Evolutionary conservation across 2,888 invertebrate genomes (phyloP), one percentile per base, ranked within the genome.

Genomic region (Pecten maximus): DNA sequence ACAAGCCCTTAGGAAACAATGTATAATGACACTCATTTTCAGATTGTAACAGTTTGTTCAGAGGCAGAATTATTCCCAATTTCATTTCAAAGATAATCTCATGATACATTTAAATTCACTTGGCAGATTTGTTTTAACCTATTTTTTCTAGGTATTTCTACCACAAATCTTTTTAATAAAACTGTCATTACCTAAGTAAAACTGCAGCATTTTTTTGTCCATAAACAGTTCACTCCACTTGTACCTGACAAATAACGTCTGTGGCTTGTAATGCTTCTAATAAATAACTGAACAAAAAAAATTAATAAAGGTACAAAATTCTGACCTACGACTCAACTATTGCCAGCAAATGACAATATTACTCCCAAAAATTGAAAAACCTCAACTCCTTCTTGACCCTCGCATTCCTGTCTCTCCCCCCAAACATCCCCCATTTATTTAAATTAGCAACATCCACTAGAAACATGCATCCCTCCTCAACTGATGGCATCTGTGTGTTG

Each of bases 401-500:
- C 74, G 28, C 74, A 74, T 74, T 74, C 74, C 74, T 10, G 6
- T 28, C 74, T 74, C 74, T 74, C 35, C 28, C 74, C 74, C 28
- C 12, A 44, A 74, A 74, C 35, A 74, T 74, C 74, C 74, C 74
- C 74, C 74, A 74, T 74, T 74, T 74, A 74, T 74, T 74, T 74
- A 74, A 74, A 74, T 74, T 74, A 74, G 74, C 74, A 74, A 28
- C 74, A 74, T 35, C 28, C 74, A 74, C 74, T 35, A 74, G 74
- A 35, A 74, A 74, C 74, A 74, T 74, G 74, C 74, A 35, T 74
- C 74, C 28, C 74, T 23, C 35, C 74, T 74, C 74, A 74, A 74
- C 74, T 74, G 74, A 74, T 74, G 74, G 74, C 74, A 74, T 74
- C 74, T 74, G 74, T 74, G 74, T 74, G 23, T 74, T 74, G 74